Percentiles rank a stretch among this genome's conserved stretches.
Evolutionary conservation across 2,113 vertebrate genomes (phyloP).

Genomic region (Lophura nycthemera): DNA sequence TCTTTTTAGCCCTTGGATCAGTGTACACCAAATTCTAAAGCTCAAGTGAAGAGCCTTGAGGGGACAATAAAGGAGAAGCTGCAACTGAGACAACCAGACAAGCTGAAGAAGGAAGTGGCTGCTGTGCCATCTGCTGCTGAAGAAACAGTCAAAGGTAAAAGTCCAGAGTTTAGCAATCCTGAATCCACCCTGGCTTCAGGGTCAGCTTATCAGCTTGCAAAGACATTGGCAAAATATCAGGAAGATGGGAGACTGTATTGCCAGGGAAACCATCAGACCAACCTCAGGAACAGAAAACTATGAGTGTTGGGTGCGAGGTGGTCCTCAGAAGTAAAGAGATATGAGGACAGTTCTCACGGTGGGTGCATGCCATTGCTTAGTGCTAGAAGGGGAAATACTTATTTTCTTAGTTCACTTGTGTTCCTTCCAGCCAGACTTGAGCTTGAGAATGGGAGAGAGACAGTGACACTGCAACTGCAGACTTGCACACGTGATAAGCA

Average conservation of each 20-base stretch:
- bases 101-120: constrained; percentile 24
- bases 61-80: constrained; percentile 87
- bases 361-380: too few relatives aligned
- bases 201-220: neutral
- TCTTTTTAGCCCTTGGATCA: constrained; percentile 38
- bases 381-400: too few relatives aligned
- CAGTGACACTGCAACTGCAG: neutral
- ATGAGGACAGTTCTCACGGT: rapidly evolving
- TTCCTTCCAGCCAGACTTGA: neutral
- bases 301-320: neutral
- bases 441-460: too few relatives aligned
- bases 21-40: constrained; percentile 6
- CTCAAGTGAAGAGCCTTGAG: constrained; percentile 89
- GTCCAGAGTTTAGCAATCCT: neutral
- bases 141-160: neutral
- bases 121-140: neutral
- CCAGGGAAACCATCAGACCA: constrained; percentile 59
- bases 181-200: neutral
- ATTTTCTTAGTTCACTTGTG: neutral
- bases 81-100: constrained; percentile 75
- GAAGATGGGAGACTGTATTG: neutral
- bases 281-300: constrained; percentile 42
- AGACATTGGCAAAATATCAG: neutral
- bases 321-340: neutral
- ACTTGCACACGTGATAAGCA: neutral